These are phyloP conservation scores for Sarcophaga peregrina DNA, from an alignment of 1,140 invertebrate species.

Conservation along the genomic window DNA sequence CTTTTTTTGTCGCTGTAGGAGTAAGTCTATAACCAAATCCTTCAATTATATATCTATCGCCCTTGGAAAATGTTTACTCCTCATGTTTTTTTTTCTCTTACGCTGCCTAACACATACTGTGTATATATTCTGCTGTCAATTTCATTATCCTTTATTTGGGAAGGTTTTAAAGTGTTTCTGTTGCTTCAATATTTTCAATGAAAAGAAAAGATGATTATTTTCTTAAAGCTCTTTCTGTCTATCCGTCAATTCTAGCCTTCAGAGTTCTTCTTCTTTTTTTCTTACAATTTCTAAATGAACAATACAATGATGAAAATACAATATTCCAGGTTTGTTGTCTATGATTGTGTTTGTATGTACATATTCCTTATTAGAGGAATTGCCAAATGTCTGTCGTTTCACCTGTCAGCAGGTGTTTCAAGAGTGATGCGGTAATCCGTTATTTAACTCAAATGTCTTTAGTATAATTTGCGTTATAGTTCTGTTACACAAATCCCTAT, in stretches of 20 bases:
- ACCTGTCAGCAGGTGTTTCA: conserved; percentile 19
- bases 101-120: too few relatives aligned
- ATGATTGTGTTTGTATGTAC: not conserved
- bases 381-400: not conserved
- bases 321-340: conserved; percentile 25
- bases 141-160: not conserved
- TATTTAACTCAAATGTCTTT: conserved; percentile 43
- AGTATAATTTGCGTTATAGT: conserved; percentile 25
- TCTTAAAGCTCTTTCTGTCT: not conserved
- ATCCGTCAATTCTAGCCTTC: not conserved
- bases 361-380: not conserved
- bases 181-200: not conserved
- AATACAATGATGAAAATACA: not conserved
- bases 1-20: too few relatives aligned
- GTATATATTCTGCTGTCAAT: not conserved
- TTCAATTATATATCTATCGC: too few relatives aligned
- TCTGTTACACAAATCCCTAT: not conserved
- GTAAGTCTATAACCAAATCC: too few relatives aligned
- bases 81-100: too few relatives aligned
- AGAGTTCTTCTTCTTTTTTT: not conserved
- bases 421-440: conserved; percentile 43
- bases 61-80: too few relatives aligned
- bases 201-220: not conserved
- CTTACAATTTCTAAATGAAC: not conserved
- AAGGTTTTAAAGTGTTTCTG: not conserved